A percentile compares a stretch with the other conserved stretches of the same genome.
phyloP scores from a whole-genome alignment of 2,888 invertebrate species.

The Eupithecia vulgata region DNA sequence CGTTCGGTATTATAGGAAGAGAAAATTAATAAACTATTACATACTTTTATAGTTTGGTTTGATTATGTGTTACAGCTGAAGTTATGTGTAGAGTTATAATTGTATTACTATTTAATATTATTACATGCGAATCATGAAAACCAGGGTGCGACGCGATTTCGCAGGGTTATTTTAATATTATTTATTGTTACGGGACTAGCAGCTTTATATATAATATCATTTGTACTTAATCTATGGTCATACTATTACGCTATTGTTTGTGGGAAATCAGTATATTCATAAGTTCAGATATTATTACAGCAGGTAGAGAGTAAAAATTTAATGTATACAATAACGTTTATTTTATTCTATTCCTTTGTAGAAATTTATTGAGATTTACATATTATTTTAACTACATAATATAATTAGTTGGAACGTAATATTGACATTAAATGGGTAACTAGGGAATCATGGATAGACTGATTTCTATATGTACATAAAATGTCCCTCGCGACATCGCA shows the following conservation, averaged over 20 bases:
- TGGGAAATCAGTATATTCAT: constrained; percentile 75
- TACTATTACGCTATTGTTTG: constrained; percentile 81
- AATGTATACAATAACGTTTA: neutral
- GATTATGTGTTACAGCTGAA: constrained; percentile 83
- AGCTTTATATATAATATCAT: constrained; percentile 74
- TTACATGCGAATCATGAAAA: constrained; percentile 82
- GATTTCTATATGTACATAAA: constrained; percentile 60
- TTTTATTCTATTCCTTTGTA: neutral
- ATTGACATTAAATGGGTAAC: neutral
- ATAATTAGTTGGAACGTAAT: constrained; percentile 8
- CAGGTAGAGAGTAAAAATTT: constrained; percentile 12
- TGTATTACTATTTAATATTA: constrained; percentile 79
- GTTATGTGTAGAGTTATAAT: constrained; percentile 79
- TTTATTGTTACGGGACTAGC: constrained; percentile 78
- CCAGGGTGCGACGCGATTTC: constrained; percentile 80
- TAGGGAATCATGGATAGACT: constrained; percentile 59
- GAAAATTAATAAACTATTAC: constrained; percentile 81
- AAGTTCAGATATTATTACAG: constrained; percentile 36
- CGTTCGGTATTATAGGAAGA: constrained; percentile 83
- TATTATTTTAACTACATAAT: neutral
- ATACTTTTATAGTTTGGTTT: constrained; percentile 83
- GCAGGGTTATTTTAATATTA: constrained; percentile 62
- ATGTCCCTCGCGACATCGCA: constrained; percentile 74
- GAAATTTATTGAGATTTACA: neutral
- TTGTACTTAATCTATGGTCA: constrained; percentile 81